Evolutionary conservation across 2,113 vertebrate genomes (phyloP).

Genomic region (Sorex fumeus): DNA sequence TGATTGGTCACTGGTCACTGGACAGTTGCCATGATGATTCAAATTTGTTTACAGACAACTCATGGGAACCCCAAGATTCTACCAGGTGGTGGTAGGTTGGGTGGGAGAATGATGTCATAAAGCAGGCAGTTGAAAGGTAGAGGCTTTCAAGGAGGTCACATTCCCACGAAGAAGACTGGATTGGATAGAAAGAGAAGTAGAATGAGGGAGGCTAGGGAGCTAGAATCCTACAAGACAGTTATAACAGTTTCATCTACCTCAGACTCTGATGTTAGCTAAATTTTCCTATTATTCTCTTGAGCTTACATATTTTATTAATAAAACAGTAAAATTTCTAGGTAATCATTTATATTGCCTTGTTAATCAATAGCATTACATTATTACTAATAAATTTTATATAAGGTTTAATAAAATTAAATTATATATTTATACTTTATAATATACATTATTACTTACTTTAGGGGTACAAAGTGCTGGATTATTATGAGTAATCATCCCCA

Average conservation of each 20-base stretch:
- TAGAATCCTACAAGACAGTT: neutral
- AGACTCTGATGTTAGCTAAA: neutral
- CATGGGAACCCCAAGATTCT: slow-evolving; percentile 66
- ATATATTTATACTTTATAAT: too few species aligned
- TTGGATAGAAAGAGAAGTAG: neutral
- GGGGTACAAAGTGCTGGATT: neutral
- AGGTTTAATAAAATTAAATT: too few species aligned
- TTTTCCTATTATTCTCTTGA: neutral
- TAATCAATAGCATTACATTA: neutral
- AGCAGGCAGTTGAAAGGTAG: slow-evolving; percentile 29
- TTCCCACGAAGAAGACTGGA: neutral
- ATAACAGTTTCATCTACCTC: neutral
- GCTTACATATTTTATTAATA: too few species aligned
- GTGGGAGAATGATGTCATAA: slow-evolving; percentile 61
- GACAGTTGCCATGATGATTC: slow-evolving; percentile 32
- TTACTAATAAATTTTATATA: too few species aligned
- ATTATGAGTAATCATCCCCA: neutral
- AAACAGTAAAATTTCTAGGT: too few species aligned
- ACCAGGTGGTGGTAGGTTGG: slow-evolving; percentile 36
- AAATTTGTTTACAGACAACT: slow-evolving; percentile 52
- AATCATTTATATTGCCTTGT: neutral
- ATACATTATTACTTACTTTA: too few species aligned
- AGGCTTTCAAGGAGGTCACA: neutral
- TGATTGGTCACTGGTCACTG: slow-evolving; percentile 12
- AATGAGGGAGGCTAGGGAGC: too few species aligned